A percentile compares a stretch with the other conserved stretches of the same genome.
Evolutionary conservation across 2,888 invertebrate genomes (phyloP).

Genomic region (Dichetophora obliterata): DNA sequence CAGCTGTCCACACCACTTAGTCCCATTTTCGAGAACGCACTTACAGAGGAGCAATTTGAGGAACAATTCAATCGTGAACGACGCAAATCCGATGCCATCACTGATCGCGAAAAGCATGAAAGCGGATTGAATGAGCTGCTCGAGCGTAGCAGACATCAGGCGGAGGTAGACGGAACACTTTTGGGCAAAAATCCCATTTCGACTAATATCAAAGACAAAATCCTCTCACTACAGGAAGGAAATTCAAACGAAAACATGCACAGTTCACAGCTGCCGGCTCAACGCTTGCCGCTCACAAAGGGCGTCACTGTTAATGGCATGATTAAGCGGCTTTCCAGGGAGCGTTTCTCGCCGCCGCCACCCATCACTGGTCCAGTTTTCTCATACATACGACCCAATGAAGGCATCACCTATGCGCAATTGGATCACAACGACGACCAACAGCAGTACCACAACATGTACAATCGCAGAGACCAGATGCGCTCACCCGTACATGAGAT

Average conservation of each 20-base stretch:
- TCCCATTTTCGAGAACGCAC: constrained; percentile 84
- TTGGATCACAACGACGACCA: constrained; percentile 69
- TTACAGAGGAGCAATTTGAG: constrained; percentile 76
- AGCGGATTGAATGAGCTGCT: constrained; percentile 61
- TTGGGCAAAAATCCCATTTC: constrained; percentile 69
- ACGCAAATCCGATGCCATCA: constrained; percentile 66
- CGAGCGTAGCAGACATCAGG: constrained; percentile 59
- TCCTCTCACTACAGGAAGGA: constrained; percentile 57
- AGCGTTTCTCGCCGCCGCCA: constrained; percentile 77
- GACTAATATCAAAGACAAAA: constrained; percentile 66
- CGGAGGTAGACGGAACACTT: constrained; percentile 69
- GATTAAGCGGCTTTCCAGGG: constrained; percentile 81
- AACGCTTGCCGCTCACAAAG: constrained; percentile 78
- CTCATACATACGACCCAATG: constrained; percentile 79
- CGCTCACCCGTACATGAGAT: constrained; percentile 37
- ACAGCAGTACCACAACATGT: constrained; percentile 41
- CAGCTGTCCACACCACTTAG: constrained; percentile 80
- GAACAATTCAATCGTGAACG: constrained; percentile 59
- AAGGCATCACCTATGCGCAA: constrained; percentile 83
- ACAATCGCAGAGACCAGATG: constrained; percentile 15
- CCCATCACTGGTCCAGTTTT: constrained; percentile 84
- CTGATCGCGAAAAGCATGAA: constrained; percentile 65
- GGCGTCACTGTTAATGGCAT: constrained; percentile 83
- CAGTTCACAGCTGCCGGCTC: constrained; percentile 79
- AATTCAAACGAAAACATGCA: constrained; percentile 76